Evolutionary conservation across 1,140 invertebrate species (phyloP).

Genomic region (Sminthurides bifidus): DNA sequence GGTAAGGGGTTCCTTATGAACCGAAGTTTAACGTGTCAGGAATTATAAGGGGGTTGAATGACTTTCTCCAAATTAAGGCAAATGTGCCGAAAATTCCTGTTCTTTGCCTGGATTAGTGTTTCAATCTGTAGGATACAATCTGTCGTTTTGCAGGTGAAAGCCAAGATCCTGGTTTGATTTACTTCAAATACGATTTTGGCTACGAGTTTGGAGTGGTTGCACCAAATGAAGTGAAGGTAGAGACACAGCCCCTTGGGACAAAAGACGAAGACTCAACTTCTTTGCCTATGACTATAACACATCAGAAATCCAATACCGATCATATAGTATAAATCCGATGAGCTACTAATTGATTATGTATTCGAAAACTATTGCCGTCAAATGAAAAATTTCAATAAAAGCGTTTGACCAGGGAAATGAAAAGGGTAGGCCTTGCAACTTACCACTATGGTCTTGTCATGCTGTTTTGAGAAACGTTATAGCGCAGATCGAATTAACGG

Average conservation of each 20-base stretch:
- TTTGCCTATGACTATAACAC: slow-evolving; percentile 4
- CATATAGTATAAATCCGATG: too few relatives aligned
- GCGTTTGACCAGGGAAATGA: background rate
- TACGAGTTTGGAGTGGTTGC: slow-evolving; percentile 65
- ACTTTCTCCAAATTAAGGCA: too few relatives aligned
- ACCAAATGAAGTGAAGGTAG: slow-evolving; percentile 39
- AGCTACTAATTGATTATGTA: too few relatives aligned
- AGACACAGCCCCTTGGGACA: background rate
- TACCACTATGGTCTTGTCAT: too few relatives aligned
- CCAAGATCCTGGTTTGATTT: slow-evolving; percentile 43
- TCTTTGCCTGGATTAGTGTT: background rate
- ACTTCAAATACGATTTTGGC: slow-evolving; percentile 72
- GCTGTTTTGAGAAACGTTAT: too few relatives aligned
- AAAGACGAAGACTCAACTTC: background rate
- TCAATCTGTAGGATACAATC: background rate
- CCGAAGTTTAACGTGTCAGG: too few relatives aligned
- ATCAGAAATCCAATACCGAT: background rate
- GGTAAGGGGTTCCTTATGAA: background rate
- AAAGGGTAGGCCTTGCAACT: too few relatives aligned
- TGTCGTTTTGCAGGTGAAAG: slow-evolving; percentile 2
- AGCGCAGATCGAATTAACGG: too few relatives aligned
- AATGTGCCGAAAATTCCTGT: too few relatives aligned
- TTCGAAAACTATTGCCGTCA: too few relatives aligned
- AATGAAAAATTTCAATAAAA: background rate
- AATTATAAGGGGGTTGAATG: too few relatives aligned